Base-by-base conservation (phyloP, 2,113 vertebrate genomes). In the Stictonetta naevosa region DNA sequence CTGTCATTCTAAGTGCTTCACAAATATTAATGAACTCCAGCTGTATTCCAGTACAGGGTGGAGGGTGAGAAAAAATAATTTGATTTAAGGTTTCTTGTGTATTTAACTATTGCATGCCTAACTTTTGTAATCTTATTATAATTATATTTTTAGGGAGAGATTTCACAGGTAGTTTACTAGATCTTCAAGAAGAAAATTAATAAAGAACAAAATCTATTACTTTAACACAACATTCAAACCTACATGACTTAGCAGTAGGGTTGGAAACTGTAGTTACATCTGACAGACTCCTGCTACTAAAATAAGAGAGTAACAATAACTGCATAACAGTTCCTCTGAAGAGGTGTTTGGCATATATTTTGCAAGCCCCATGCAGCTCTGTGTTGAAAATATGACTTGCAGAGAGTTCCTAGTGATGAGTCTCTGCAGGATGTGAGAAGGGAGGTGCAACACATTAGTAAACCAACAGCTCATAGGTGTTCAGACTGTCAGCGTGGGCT, bases 1-100 rank as follows among this genome's bases (percentile, higher is more conserved):
- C 59, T 86, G 55, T 83, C 59, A 59, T 66, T 89, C 52, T 44
- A 83, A 86, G 31, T 72, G 17, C 19, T 67, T 77, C 25, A 93
- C 80, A 93, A 94, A 42, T 81, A 94, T 88, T 88, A 96, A 94
- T 75, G 80, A 86, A 75, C 20, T 74, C 76, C 94, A 94, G 83
- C 60, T 95, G 94, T 77, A 90, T 80, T 81, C 19, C 58, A 92
- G 83, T 36, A 52, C 13, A 55, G 72, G 40, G 8, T 59, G 31
- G 40, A 83, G 40, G n/a, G 68, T 8, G 7, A 81, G 52, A 90
- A 88, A 76, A 90, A 80, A 48, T 62, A 64, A 23, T 33, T 77
- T 55, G 0, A 93, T 81, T 83, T 88, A 77, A 88, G 21, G 5
- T 90, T 96, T 88, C 42, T 90, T 55, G 36, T 71, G 11, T 15